Base-by-base conservation (phyloP, 2,113 vertebrate genomes). In the Ceyx melanurus region DNA sequence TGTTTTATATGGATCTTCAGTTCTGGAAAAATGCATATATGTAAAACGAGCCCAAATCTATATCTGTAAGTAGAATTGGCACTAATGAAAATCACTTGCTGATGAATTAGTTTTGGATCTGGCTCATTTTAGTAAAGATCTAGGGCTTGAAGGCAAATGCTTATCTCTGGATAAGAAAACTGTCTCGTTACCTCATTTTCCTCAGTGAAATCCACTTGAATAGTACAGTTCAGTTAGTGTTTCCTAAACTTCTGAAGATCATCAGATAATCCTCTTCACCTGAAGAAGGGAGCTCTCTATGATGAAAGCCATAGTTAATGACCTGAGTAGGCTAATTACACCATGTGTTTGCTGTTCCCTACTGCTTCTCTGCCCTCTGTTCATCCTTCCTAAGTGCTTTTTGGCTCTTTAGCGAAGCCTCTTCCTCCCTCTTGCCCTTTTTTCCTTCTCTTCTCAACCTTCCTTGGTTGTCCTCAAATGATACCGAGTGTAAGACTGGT, bases 231-330 rank as follows among this genome's bases (percentile, higher is more conserved):
- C 33, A 62, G 50, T 29, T 67, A 6, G 1, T 60, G 66, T 46
- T 90, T 17, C 56, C 22, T 29, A 82, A 84, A 66, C 53, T 12
- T 79, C 79, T 83, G 40, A n/a, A 90, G 90, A 93, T 95, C 26
- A 15, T 28, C 58, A 92, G 89, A 94, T 96, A 96, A 96, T 90
- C 89, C 62, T 88, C 45, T 78, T 90, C 90, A 95, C 88, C 90
- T 92, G 88, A 86, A 84, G 80, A 96, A 89, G 90, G 50, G 86
- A 83, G 61, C 86, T 65, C 68, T 57, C 84, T 10, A 53, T 51
- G 33, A 70, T 75, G 57, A 92, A 94, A 79, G 54, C 42, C 2
- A 3, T 5, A 22, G 66, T 82, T 93, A 89, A 89, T 90, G 92
- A 89, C 37, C 51, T 12, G 65, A 66, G 65, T 51, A 78, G 67